Evolutionary conservation across 2,113 vertebrate species (phyloP), one percentile per base, ranked within the genome.

Genomic region (Serilophus lunatus): DNA sequence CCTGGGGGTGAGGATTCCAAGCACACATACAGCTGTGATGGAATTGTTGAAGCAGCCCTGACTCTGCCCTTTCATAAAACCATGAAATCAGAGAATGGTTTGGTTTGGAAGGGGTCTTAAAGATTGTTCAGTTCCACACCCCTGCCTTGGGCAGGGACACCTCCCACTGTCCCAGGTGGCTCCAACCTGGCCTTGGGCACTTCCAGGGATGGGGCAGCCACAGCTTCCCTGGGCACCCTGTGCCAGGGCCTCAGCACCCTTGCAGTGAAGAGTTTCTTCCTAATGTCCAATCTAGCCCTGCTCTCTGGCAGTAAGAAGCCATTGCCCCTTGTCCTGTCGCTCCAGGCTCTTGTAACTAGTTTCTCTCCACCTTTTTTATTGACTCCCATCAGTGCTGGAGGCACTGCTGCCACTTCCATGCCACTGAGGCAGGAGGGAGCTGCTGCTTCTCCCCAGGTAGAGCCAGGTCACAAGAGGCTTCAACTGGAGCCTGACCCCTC

Each of bases 151-250:
- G 35, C 12, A 70, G 64, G 80, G 22, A 64, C 15, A 49, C 15
- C 10, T 63, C 33, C 35, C 35, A 13, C 26, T 28, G 0, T 0
- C 0, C 17, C 19, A 31, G 13, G 3, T 1, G 53, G 38, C 16
- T 68, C 38, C 45, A 76, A 0, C 14, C 40, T 20, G 47, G 29
- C 6, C 20, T 76, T 31, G 71, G 12, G 12, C 49, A 17, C 18
- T 50, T 19, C 25, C 22, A 77, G 49, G 29, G 40, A 2, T 54
- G 40, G 9, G 7, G 8, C n/a, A 36, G 15, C 18, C 49, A 42
- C 31, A 77, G 31, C 26, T 83, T 11, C 26, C 56, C 63, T 49
- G 87, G 56, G 10, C 8, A 70, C 0, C 8, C 35, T 44, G 22
- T 56, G 15, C 35, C 47, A 63, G 9, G 40, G 31, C 18, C 40